Percentiles rank a stretch among this genome's conserved stretches.
Conservation (phyloP, 2,797 vertebrate species). For the Nannoperca obscura region DNA sequence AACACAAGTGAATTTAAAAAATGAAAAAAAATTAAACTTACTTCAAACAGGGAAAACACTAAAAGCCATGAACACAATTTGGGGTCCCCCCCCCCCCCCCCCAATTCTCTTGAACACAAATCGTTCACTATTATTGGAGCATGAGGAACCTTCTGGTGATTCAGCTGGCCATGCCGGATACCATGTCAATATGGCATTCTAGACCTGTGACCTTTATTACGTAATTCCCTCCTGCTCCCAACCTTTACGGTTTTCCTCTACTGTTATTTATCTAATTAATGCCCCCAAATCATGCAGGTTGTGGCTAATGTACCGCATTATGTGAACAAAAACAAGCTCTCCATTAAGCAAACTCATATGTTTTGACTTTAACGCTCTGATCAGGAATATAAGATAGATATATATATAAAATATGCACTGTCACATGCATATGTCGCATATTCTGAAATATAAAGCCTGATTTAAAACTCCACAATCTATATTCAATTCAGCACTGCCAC, state of each 20-base stretch:
- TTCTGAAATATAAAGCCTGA: constrained; percentile 15
- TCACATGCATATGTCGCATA: not conserved
- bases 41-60: constrained; percentile 12
- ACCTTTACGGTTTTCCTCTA: not conserved
- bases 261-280: constrained; percentile 7
- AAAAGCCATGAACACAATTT: constrained; percentile 1
- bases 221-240: constrained; percentile 22
- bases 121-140: constrained; percentile 38
- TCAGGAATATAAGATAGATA: not conserved
- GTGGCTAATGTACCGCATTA: not conserved
- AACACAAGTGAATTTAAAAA: no score
- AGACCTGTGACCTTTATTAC: constrained; percentile 36
- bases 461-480: constrained; percentile 5
- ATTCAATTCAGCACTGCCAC: constrained; percentile 22
- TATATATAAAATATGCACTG: not conserved
- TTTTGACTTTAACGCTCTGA: constrained; percentile 1
- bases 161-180: constrained; percentile 44
- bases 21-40: no score
- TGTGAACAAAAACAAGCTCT: not conserved
- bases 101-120: constrained; percentile 14
- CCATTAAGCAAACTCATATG: not conserved
- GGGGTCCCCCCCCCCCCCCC: no score
- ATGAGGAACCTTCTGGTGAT: constrained; percentile 47
- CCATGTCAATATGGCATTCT: constrained; percentile 40
- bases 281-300: constrained; percentile 5